Conservation (phyloP, 2,113 vertebrate genomes). For the Suricata suricatta region DNA sequence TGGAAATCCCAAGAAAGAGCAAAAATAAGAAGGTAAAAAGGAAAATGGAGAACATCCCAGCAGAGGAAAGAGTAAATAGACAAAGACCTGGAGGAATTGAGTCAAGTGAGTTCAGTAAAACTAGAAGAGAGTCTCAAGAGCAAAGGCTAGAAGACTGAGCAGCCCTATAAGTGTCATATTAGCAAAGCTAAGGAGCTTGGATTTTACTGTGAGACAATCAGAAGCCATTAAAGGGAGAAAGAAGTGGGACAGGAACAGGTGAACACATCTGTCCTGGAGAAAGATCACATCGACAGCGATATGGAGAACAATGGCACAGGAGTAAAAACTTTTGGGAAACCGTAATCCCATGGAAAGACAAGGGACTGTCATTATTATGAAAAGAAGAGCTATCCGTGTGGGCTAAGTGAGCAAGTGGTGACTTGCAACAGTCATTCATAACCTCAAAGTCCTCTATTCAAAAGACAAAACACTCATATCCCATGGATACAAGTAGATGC, state of each 20-base stretch:
- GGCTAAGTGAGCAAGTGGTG: not conserved
- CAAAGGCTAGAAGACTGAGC: not conserved
- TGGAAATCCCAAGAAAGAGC: not conserved
- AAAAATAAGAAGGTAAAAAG: conserved; percentile 11
- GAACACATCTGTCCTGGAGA: not conserved
- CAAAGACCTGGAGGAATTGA: not conserved
- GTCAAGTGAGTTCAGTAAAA: conserved; percentile 18
- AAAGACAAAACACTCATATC: not conserved
- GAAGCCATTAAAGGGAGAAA: not conserved
- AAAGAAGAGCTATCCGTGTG: not conserved
- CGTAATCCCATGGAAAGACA: not conserved
- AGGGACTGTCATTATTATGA: not conserved
- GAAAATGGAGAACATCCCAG: not conserved
- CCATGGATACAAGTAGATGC: not conserved
- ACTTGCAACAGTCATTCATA: not conserved
- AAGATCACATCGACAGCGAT: not conserved
- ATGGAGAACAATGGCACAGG: not conserved
- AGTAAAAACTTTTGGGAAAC: not conserved
- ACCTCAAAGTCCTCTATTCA: not conserved
- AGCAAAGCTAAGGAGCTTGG: not conserved
- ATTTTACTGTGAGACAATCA: not conserved
- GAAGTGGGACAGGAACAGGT: not conserved
- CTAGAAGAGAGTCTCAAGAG: not conserved
- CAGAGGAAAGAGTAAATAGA: not conserved
- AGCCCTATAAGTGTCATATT: not conserved